Percentiles rank a stretch among this genome's conserved stretches.
Evolutionary conservation across 2,797 vertebrate species (phyloP).

Genomic region (Fratercula arctica): DNA sequence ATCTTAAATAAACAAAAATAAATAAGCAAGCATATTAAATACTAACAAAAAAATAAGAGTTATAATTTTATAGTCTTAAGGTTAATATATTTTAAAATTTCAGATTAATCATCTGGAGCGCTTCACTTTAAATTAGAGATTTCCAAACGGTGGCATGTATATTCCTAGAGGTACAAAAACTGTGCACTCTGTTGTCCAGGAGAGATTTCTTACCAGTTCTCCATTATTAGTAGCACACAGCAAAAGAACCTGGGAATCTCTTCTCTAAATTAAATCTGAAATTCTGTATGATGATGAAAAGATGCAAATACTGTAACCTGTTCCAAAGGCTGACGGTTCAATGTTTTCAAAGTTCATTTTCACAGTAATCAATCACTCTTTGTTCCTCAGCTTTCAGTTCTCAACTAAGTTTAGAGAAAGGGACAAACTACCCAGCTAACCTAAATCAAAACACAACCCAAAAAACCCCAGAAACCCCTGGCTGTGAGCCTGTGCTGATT

Average conservation of each 20-base stretch:
- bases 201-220: not conserved
- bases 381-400: not conserved
- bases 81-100: not conserved
- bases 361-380: not conserved
- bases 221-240: not conserved
- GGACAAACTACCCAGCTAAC: not conserved
- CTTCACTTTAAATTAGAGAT: not conserved
- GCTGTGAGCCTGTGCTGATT: not conserved
- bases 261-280: not conserved
- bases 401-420: not conserved
- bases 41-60: not conserved
- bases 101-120: not conserved
- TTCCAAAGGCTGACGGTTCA: not conserved
- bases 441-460: not conserved
- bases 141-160: not conserved
- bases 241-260: not conserved
- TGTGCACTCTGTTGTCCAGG: not conserved
- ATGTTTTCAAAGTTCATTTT: not conserved
- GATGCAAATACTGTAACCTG: not conserved
- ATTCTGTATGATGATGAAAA: not conserved
- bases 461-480: not conserved
- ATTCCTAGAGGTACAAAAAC: not conserved
- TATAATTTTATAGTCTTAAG: not conserved
- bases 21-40: not conserved
- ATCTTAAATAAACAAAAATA: constrained; percentile 74